Percentiles rank a stretch among this genome's conserved stretches.
Evolutionary conservation across 2,888 invertebrate genomes (phyloP).

Genomic region (Hedychridium roseum): DNA sequence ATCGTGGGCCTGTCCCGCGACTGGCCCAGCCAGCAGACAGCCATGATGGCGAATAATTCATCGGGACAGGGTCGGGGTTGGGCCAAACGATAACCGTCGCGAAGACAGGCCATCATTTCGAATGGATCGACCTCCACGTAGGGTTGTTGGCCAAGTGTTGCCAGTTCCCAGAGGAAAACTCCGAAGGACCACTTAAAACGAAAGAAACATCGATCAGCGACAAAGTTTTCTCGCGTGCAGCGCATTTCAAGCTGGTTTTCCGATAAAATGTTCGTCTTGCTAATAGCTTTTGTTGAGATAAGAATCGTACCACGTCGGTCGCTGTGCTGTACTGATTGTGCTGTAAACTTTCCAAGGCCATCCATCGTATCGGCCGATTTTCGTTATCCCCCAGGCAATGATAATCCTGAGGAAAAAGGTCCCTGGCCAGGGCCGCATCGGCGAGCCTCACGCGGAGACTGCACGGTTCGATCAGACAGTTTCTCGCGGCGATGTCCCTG

Average conservation of each 20-base stretch:
- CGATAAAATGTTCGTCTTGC: too few species aligned
- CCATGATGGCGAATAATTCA: conserved; percentile 85
- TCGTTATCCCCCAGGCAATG: conserved; percentile 93
- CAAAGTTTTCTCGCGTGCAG: conserved; percentile 15
- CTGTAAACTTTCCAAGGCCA: conserved; percentile 85
- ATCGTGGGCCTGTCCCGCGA: conserved; percentile 74
- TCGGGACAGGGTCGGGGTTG: conserved; percentile 96
- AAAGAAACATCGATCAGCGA: conserved; percentile 1
- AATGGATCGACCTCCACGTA: conserved; percentile 91
- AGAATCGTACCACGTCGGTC: conserved; percentile 83
- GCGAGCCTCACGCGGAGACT: conserved; percentile 84
- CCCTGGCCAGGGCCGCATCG: conserved; percentile 87
- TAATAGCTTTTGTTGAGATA: too few species aligned
- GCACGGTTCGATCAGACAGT: conserved; percentile 73
- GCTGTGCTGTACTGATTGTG: conserved; percentile 84
- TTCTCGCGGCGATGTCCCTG: conserved; percentile 87
- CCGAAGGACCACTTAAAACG: conserved; percentile 87
- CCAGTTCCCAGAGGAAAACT: conserved; percentile 93
- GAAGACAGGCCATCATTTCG: conserved; percentile 87
- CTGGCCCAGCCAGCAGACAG: conserved; percentile 76
- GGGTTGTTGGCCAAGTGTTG: conserved; percentile 89
- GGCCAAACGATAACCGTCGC: conserved; percentile 87
- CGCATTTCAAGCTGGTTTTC: too few species aligned
- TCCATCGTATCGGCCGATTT: conserved; percentile 93
- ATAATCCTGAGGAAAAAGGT: conserved; percentile 92